phyloP scores from a whole-genome alignment of 2,797 vertebrate genomes.

The Cossypha caffra region DNA sequence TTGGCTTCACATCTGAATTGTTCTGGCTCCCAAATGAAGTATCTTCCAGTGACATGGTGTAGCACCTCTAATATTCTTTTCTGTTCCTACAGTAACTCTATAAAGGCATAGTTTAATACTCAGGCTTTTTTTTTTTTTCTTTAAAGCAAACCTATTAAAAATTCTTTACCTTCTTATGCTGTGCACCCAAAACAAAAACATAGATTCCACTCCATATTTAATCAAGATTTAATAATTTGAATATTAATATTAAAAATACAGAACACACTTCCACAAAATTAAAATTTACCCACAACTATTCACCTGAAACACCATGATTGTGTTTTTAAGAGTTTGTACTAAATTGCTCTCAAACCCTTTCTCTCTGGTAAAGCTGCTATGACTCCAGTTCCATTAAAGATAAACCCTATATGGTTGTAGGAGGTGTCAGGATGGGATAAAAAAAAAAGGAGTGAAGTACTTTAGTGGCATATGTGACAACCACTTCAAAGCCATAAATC shows the following conservation, averaged over 20 bases:
- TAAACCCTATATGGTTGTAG: neutral
- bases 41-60: neutral
- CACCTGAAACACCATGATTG: neutral
- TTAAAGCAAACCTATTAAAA: neutral
- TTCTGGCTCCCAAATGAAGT: neutral
- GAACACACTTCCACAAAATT: slow-evolving; percentile 16
- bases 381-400: slow-evolving; percentile 33
- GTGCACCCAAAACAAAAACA: neutral
- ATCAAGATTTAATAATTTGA: neutral
- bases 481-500: slow-evolving; percentile 63
- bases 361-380: neutral
- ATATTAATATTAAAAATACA: neutral
- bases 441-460: slow-evolving; percentile 1
- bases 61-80: neutral
- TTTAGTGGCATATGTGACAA: slow-evolving; percentile 30
- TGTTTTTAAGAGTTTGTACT: neutral
- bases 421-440: neutral
- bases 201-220: neutral
- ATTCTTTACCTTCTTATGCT: neutral
- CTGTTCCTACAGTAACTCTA: neutral
- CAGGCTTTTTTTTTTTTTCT: neutral
- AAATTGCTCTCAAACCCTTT: neutral
- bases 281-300: neutral
- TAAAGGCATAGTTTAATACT: neutral
- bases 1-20: neutral